phyloP scores from a whole-genome alignment of 35 echinoderm and acorn worm species.

The Stichopus chloronotus region DNA sequence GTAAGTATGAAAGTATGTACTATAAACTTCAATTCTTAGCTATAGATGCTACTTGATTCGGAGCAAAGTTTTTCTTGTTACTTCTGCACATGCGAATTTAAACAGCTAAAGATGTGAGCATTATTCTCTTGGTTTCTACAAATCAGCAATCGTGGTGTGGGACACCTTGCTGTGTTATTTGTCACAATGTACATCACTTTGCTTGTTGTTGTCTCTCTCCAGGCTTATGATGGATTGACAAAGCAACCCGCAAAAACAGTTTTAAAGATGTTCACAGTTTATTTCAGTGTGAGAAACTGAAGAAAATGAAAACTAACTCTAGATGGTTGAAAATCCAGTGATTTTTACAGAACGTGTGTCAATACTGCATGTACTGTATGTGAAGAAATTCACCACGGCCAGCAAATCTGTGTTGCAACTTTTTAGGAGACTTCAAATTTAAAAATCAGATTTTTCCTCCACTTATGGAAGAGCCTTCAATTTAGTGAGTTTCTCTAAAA shows the following conservation, averaged over 20 bases:
- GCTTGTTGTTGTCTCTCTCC: background rate
- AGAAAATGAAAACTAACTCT: background rate
- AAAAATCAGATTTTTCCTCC: background rate
- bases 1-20: too few relatives aligned
- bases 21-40: too few relatives aligned
- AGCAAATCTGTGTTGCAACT: background rate
- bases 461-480: background rate
- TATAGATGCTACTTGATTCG: too few relatives aligned
- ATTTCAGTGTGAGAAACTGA: background rate
- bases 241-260: background rate
- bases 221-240: background rate
- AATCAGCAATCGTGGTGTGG: too few relatives aligned
- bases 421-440: background rate
- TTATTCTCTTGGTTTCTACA: too few relatives aligned
- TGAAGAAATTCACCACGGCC: background rate
- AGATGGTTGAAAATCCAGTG: background rate
- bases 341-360: background rate
- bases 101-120: too few relatives aligned
- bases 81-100: too few relatives aligned
- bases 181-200: too few relatives aligned
- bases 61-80: too few relatives aligned
- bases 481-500: background rate
- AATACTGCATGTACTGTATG: background rate
- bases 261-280: background rate
- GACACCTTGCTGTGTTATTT: too few relatives aligned